Evolutionary conservation across 2,888 invertebrate species (phyloP), one percentile per base, ranked within the genome.

Genomic region (Urechis unicinctus): DNA sequence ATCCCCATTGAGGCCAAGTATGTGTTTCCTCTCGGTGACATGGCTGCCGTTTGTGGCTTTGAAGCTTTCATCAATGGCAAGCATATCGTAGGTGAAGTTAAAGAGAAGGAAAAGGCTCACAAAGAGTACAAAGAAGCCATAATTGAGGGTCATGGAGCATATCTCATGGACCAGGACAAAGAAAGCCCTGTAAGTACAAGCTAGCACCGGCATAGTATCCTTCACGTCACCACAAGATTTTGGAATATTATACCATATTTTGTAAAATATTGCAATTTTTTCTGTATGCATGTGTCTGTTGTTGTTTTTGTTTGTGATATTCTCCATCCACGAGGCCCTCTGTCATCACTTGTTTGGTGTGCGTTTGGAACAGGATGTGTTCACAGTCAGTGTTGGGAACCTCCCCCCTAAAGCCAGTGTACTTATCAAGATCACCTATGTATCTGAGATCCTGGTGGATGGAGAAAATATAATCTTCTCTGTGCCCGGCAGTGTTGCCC

Each of bases 21-120:
- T 63, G 75, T 79, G 28, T 79, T 79, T 57, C 79, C 79, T 0
- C 68, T 79, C 50, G 73, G 72, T 44, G 78, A 77, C 25, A 68
- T 71, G 61, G 78, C 77, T 17, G 77, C 74, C 9, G 77, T 79
- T 29, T 78, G 77, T 65, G 78, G 77, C 1, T 79, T 79, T 65
- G 79, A 79, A 58, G 79, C 79, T 1, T 78, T 73, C 64, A 77
- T 79, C 58, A 77, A 78, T 59, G 74, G 72, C 44, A 77, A 77
- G 55, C 77, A 78, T 58, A 71, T 79, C 17, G 66, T 78, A 2
- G 79, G 78, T 13, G 58, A 61, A 55, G 75, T 79, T 52, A 76
- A 79, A 58, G 78, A 79, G 64, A 79, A 79, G 57, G 72, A 77
- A 57, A 64, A 62, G 22, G 79, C 79, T 5, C 72, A 72, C 52